Conservation (phyloP, 2,888 invertebrate genomes). For the Tenthredo notha region DNA sequence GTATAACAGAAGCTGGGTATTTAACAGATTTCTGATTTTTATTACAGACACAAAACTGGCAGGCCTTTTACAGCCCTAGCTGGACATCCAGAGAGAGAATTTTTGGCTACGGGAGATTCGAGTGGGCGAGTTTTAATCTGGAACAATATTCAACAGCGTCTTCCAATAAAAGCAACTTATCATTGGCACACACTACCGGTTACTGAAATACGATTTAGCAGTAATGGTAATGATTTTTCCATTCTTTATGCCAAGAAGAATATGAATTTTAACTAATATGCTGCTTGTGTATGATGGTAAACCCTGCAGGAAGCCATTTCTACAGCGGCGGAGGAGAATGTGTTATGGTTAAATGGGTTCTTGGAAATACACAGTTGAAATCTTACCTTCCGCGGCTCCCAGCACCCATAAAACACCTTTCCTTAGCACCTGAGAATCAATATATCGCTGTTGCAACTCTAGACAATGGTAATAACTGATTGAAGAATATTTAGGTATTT, state of each 20-base stretch:
- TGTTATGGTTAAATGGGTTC: conserved; percentile 88
- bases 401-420: conserved; percentile 83
- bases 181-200: conserved; percentile 91
- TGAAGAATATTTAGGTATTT: conserved; percentile 40
- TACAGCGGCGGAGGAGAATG: conserved; percentile 90
- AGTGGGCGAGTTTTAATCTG: conserved; percentile 84
- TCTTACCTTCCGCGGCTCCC: conserved; percentile 86
- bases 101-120: conserved; percentile 85
- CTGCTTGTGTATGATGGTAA: conserved; percentile 8
- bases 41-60: conserved; percentile 65
- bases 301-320: conserved; percentile 82
- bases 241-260: neutral
- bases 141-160: conserved; percentile 78
- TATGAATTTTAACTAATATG: conserved; percentile 23
- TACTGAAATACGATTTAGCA: conserved; percentile 84
- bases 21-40: neutral
- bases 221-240: conserved; percentile 67
- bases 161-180: conserved; percentile 79
- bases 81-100: conserved; percentile 84
- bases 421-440: conserved; percentile 83
- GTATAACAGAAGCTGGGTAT: neutral
- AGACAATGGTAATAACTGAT: conserved; percentile 82
- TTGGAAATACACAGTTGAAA: conserved; percentile 79
- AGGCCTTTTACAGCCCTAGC: conserved; percentile 83
- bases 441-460: conserved; percentile 84